A percentile compares a stretch with the other conserved stretches of the same genome.
Evolutionary conservation across 2,888 invertebrate genomes (phyloP).

Genomic region (Lycocerus yunnanus): DNA sequence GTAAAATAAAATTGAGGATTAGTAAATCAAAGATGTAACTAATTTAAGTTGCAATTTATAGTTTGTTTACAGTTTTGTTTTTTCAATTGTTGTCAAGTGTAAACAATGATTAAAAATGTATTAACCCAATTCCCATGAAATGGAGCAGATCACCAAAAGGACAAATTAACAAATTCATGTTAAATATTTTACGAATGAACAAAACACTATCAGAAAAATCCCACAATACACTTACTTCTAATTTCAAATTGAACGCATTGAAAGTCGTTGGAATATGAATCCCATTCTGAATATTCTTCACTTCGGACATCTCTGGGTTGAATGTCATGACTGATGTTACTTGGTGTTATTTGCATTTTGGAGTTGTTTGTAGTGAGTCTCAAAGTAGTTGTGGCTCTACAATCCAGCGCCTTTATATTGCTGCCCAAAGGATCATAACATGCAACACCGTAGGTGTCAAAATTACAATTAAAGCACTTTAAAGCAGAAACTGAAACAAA

Average conservation of each 20-base stretch:
- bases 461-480: constrained; percentile 10
- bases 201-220: background rate
- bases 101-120: background rate
- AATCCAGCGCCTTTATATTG: background rate
- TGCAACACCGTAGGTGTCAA: background rate
- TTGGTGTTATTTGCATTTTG: background rate
- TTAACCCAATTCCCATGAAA: background rate
- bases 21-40: background rate
- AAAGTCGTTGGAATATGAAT: constrained; percentile 2
- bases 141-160: background rate
- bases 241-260: constrained; percentile 10
- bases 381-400: background rate
- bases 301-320: background rate
- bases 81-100: background rate
- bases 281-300: background rate
- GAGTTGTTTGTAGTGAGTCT: background rate
- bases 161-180: too few relatives aligned
- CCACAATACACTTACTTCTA: constrained; percentile 6
- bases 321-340: background rate
- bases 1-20: background rate
- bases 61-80: background rate
- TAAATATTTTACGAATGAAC: background rate
- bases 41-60: background rate
- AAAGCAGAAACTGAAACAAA: constrained; percentile 6
- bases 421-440: constrained; percentile 10